Percentiles rank a stretch among this genome's conserved stretches.
phyloP scores from a whole-genome alignment of 2,888 invertebrate species.

The Drosophila niveifrons region DNA sequence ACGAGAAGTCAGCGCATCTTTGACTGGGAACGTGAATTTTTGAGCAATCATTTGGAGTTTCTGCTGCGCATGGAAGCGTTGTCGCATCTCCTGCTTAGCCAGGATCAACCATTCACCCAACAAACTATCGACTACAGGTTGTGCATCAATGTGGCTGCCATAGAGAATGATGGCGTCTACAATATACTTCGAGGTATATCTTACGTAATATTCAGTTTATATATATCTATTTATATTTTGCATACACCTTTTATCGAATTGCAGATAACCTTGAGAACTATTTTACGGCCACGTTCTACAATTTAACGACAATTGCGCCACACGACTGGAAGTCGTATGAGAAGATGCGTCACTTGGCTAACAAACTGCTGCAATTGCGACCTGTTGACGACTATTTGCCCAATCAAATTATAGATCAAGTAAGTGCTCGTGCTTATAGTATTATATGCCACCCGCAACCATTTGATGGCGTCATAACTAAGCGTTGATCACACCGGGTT shows the following conservation, averaged over 20 bases:
- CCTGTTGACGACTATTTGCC: conserved; percentile 97
- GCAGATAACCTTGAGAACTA: conserved; percentile 92
- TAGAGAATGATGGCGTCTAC: conserved; percentile 87
- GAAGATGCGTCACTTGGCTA: conserved; percentile 97
- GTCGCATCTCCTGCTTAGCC: conserved; percentile 93
- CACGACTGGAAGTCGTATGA: conserved; percentile 99
- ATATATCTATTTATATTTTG: not conserved
- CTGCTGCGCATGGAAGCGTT: conserved; percentile 97
- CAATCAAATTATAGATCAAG: conserved; percentile 97
- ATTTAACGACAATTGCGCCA: conserved; percentile 97
- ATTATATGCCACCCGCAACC: too few relatives aligned
- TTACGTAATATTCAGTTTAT: not conserved
- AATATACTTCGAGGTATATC: conserved; percentile 88
- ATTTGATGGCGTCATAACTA: too few relatives aligned
- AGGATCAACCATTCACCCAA: conserved; percentile 89
- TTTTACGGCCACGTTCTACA: conserved; percentile 97
- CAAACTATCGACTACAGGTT: conserved; percentile 87
- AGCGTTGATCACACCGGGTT: not conserved
- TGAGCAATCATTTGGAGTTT: conserved; percentile 96
- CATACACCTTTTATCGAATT: not conserved
- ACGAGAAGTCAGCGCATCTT: conserved; percentile 81
- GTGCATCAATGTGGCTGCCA: conserved; percentile 87
- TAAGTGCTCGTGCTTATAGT: conserved; percentile 63
- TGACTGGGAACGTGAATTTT: conserved; percentile 88
- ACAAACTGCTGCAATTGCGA: conserved; percentile 91